Evolutionary conservation across 2,888 invertebrate genomes (phyloP), one percentile per base, ranked within the genome.

Genomic region (Lacanobia oleracea): DNA sequence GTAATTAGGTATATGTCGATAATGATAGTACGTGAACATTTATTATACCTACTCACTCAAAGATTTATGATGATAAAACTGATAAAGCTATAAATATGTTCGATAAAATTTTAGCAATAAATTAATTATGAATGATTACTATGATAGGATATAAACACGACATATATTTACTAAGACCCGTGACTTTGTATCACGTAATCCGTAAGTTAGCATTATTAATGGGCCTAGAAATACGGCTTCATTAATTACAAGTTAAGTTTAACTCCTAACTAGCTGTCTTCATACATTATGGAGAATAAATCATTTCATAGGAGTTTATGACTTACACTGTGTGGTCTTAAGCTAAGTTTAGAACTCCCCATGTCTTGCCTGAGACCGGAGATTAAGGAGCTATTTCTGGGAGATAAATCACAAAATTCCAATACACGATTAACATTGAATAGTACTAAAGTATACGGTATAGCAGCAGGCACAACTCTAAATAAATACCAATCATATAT

Each of bases 201-300:
- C 68, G 45, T 75, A 67, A 61, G 21, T 73, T 73, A 73, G 18
- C 45, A 67, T 60, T 81, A 81, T 72, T 72, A 69, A 80, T 73
- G 78, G 48, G 45, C 53, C 50, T 51, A 72, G 67, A 76, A 81
- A 59, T 81, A 80, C 57, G 54, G 6, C 69, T 80, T 72, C 67
- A 81, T 69, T 80, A 73, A 80, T 80, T 77, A 64, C 62, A n/a
- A 48, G 50, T 57, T 61, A 72, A 80, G 57, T 67, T 71, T 37
- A 76, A 80, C 62, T 51, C 68, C 61, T 68, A 62, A 67, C 65
- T 51, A 21, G 40, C 67, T 69, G 82, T 77, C 82, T 67, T 72
- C 45, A 60, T 67, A 69, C 45, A 73, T 73, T 73, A 73, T 81
- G 48, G 56, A 54, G 60, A 63, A 81, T 80, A 73, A 69, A 77